Base-by-base conservation (phyloP, 2,113 vertebrate genomes). In the Apteryx owenii region DNA sequence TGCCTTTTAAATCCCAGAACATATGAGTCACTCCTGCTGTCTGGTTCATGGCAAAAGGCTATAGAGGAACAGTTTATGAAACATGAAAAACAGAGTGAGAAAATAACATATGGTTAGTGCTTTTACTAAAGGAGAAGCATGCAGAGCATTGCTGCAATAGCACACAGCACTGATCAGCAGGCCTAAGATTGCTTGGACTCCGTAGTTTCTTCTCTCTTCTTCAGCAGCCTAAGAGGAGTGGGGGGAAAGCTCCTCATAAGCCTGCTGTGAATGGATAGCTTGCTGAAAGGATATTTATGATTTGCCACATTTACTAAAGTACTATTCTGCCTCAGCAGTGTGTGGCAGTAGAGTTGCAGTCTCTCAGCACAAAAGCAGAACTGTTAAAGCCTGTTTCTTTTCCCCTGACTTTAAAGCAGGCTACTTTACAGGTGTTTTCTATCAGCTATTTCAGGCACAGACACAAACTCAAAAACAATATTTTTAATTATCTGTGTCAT, bases 1-100 rank as follows among this genome's bases (percentile, higher is more conserved):
- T 86, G 48, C 61, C 65, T 92, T 93, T 96, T 89, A 86, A 95
- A 79, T 97, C 77, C 53, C 78, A 87, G 77, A 82, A 92, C 20
- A 44, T 79, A 83, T 92, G 90, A 97, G 77, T 97, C 95, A 95
- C 7, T 93, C 16, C 60, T 89, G 16, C 69, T 89, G 48, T 76
- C 84, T 91, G 89, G 66, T 62, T 95, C 58, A 58, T 70, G 81
- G 44, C 38, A 85, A 85, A 85, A 96, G 66, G 19, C 56, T 92
- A 12, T 51, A 33, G 29, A 85, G 58, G 25, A 89, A 82, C 44
- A 80, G 53, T 79, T 92, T 76, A 82, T 89, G 70, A 95, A 90
- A 77, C 10, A 22, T 1, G 1, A 84, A 79, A 90, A 92, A 14
- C n/a, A 71, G 65, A 28, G 31, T 84, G 38, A 79, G 22, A 84